Percentiles rank a stretch among this genome's conserved stretches.
Conservation (phyloP, 2,888 invertebrate species). For the Hirtodrosophila trivittata region DNA sequence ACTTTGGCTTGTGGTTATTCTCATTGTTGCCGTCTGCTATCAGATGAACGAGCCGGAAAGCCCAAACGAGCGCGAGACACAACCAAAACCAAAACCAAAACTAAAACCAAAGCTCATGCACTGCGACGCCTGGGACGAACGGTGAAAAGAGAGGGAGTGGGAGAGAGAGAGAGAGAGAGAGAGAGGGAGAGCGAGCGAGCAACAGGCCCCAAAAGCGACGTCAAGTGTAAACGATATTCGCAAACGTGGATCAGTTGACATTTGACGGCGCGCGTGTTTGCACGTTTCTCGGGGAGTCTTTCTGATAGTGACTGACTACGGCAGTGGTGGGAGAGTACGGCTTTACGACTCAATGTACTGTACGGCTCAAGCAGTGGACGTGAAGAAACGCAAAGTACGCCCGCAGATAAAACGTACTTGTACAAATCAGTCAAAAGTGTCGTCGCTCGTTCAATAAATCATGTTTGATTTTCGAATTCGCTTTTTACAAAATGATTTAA, state of each 20-base stretch:
- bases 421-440: no score
- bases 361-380: not conserved
- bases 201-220: slow-evolving; percentile 27
- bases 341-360: slow-evolving; percentile 5
- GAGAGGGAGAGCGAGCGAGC: slow-evolving; percentile 13
- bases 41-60: slow-evolving; percentile 55
- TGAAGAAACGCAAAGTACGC: not conserved
- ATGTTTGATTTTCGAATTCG: slow-evolving; percentile 19
- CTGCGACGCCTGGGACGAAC: not conserved
- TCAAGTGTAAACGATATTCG: slow-evolving; percentile 79
- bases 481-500: no score
- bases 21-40: slow-evolving; percentile 44
- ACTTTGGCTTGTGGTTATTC: slow-evolving; percentile 25
- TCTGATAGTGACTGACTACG: no score
- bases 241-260: slow-evolving; percentile 83
- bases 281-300: slow-evolving; percentile 52
- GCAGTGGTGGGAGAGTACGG: no score
- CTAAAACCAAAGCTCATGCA: not conserved
- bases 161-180: slow-evolving; percentile 7
- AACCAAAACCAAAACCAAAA: slow-evolving; percentile 23
- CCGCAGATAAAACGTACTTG: no score
- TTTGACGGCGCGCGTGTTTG: slow-evolving; percentile 81
- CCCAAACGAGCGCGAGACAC: slow-evolving; percentile 29
- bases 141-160: slow-evolving; percentile 3
- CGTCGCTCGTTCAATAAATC: no score